phyloP scores from a whole-genome alignment of 1,140 invertebrate genomes.

The Drosophila lacteicornis region DNA sequence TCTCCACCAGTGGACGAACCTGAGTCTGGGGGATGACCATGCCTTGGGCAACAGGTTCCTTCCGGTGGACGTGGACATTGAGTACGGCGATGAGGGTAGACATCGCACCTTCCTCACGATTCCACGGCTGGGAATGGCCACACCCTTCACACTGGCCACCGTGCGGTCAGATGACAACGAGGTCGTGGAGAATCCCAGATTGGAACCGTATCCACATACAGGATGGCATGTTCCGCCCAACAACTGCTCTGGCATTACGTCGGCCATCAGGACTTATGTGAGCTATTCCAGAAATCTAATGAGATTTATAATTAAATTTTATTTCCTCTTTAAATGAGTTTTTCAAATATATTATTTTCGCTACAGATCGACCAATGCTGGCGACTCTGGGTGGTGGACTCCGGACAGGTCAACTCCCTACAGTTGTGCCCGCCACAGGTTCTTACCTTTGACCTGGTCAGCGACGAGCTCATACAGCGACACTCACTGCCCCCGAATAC shows the following conservation, averaged over 20 bases:
- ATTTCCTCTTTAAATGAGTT: not conserved
- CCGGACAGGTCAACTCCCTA: slow-evolving; percentile 86
- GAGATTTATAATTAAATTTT: too few species aligned
- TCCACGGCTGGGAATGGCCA: slow-evolving; percentile 89
- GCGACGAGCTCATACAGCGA: slow-evolving; percentile 85
- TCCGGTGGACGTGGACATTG: slow-evolving; percentile 90
- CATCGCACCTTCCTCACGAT: slow-evolving; percentile 88
- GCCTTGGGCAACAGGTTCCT: slow-evolving; percentile 89
- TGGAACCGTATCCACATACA: slow-evolving; percentile 86
- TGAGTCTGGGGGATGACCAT: slow-evolving; percentile 86
- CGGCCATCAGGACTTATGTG: slow-evolving; percentile 85
- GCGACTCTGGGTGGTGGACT: slow-evolving; percentile 89
- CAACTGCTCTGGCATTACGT: slow-evolving; percentile 86
- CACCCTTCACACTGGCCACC: slow-evolving; percentile 88
- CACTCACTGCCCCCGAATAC: slow-evolving; percentile 86
- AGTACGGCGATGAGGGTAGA: slow-evolving; percentile 85
- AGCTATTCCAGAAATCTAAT: slow-evolving; percentile 16
- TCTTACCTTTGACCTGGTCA: slow-evolving; percentile 87
- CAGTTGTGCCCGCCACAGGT: slow-evolving; percentile 88
- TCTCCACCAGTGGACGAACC: slow-evolving; percentile 86
- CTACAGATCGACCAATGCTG: slow-evolving; percentile 88
- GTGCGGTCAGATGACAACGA: slow-evolving; percentile 85
- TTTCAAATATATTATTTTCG: not conserved
- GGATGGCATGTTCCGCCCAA: slow-evolving; percentile 85
- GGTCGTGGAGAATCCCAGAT: slow-evolving; percentile 67